These are phyloP conservation scores for Chrysodeixis includens DNA, from an alignment of 2,888 invertebrate species.

Conservation along the genomic window DNA sequence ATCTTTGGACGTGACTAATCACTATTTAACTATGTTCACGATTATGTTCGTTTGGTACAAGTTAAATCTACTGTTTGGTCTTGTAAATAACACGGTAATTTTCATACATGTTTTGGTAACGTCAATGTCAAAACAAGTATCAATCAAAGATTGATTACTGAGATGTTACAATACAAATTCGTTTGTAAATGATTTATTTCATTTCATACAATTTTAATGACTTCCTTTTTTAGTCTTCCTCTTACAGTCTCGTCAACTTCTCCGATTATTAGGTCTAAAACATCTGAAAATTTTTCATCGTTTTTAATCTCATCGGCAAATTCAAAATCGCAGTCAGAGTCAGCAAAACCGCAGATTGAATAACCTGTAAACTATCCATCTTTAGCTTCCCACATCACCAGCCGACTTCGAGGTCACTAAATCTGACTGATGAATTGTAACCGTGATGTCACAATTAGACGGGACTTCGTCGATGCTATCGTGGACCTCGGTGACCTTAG, in stretches of 20 bases:
- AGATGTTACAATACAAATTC: no score
- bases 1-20: slow-evolving; percentile 50
- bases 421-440: slow-evolving; percentile 81
- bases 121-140: neutral
- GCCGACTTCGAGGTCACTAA: slow-evolving; percentile 71
- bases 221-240: no score
- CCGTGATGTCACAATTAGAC: slow-evolving; percentile 85
- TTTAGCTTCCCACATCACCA: slow-evolving; percentile 49
- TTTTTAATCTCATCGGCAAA: neutral
- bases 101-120: neutral
- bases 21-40: slow-evolving; percentile 52
- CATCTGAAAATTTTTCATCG: no score
- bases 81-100: slow-evolving; percentile 4
- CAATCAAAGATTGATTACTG: no score
- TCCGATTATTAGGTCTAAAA: no score
- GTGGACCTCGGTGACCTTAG: slow-evolving; percentile 57
- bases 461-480: slow-evolving; percentile 74
- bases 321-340: neutral
- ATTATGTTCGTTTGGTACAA: slow-evolving; percentile 36
- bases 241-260: no score
- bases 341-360: slow-evolving; percentile 6
- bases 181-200: no score
- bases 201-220: no score
- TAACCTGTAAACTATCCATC: slow-evolving; percentile 24
- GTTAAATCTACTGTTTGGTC: slow-evolving; percentile 41